Percentiles rank a stretch among this genome's conserved stretches.
phyloP scores from a whole-genome alignment of 1,140 invertebrate species.

The Hylyphantes graminicola region DNA sequence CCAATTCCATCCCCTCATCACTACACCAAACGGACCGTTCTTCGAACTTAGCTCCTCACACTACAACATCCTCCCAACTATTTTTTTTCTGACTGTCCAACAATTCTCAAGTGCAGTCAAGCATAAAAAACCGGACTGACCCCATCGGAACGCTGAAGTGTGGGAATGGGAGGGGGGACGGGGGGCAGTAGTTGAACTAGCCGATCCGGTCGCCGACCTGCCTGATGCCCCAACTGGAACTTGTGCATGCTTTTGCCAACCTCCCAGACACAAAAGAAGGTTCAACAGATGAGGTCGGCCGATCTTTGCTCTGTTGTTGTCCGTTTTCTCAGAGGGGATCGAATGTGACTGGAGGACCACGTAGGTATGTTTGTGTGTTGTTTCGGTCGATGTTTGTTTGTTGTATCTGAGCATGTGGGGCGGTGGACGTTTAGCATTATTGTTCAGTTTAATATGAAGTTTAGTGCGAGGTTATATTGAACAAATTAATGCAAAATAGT shows the following conservation, averaged over 20 bases:
- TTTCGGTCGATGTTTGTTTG: too few relatives aligned
- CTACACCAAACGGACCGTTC: too few relatives aligned
- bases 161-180: background rate
- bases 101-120: background rate
- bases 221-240: constrained; percentile 50
- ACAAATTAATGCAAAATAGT: too few relatives aligned
- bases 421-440: too few relatives aligned
- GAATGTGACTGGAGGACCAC: constrained; percentile 2
- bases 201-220: constrained; percentile 51
- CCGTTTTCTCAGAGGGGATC: background rate
- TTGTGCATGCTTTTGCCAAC: background rate
- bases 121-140: constrained; percentile 48
- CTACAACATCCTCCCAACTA: background rate
- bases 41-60: too few relatives aligned
- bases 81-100: background rate
- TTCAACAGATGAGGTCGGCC: constrained; percentile 43
- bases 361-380: background rate
- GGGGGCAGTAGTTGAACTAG: constrained; percentile 46
- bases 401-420: too few relatives aligned
- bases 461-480: too few relatives aligned
- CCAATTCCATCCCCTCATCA: too few relatives aligned
- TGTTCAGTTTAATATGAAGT: too few relatives aligned
- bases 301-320: background rate
- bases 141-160: constrained; percentile 23
- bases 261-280: constrained; percentile 13